Base-by-base conservation (phyloP, 1,140 invertebrate species). In the Trichomalopsis sarcophagae region DNA sequence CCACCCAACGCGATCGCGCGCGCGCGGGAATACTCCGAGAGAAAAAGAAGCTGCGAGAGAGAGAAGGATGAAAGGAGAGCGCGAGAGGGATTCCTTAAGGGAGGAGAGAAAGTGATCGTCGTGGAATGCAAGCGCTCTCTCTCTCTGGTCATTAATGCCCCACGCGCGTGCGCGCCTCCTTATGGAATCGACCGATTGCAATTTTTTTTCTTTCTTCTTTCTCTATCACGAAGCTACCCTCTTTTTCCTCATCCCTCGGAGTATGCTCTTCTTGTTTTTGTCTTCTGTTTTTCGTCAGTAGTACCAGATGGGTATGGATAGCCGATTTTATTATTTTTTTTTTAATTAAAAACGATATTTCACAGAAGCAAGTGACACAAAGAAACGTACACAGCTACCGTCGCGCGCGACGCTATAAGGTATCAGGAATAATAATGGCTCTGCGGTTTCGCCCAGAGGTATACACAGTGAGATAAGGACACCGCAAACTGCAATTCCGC, bases 1-100 rank as follows among this genome's bases (percentile, higher is more conserved):
- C 92, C 93, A 92, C 92, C 92, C 91, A 93, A 92, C 90, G 91
- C 91, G 91, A 93, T 93, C 90, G 89, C 91, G 89, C 92, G 84
- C 92, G 84, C 80, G 85, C 55, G 55, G 75, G 85, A 84, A 77
- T 74, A 86, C 74, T 81, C 50, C 23, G 86, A 88, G 86, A 87
- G 78, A 86, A 85, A 81, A 87, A 87, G 87, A 87, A 82, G 83
- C 79, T 81, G 80, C 84, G 85, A 76, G 47, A 50, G 27, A 27
- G 85, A 87, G 55, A 62, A 62, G 86, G 85, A 84, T 85, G 89
- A 85, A 81, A 87, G 88, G 84, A 88, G 87, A 89, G 79, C 88
- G 77, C 78, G 84, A 88, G 87, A 82, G 82, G 86, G 86, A 86
- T 86, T 86, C 82, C 75, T 81, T 62, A 74, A 78, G 84, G 79